These are phyloP conservation scores for Portevinia maculata DNA, from an alignment of 2,888 invertebrate species.

Conservation along the genomic window DNA sequence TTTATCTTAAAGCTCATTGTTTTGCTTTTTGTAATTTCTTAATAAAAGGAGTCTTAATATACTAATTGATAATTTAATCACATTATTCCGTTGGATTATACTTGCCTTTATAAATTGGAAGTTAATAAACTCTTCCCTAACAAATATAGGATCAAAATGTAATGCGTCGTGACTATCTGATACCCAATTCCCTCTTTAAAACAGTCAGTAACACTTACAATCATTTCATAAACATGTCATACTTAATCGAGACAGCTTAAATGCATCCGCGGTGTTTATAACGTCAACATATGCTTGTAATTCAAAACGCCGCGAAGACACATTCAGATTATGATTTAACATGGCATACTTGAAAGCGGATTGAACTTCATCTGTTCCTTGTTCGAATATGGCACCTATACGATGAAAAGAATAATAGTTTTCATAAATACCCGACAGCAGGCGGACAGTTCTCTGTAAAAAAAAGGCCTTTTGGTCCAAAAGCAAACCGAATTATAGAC, in stretches of 20 bases:
- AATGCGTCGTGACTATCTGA: too few relatives aligned
- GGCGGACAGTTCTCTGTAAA: neutral
- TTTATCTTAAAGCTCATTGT: too few relatives aligned
- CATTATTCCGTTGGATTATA: neutral
- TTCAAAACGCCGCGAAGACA: slow-evolving; percentile 90
- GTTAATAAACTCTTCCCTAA: too few relatives aligned
- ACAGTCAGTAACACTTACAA: slow-evolving; percentile 38
- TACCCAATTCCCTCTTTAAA: neutral
- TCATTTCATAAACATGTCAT: slow-evolving; percentile 84
- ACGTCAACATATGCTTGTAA: slow-evolving; percentile 95
- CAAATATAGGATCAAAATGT: too few relatives aligned
- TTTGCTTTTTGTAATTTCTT: too few relatives aligned
- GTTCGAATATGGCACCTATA: slow-evolving; percentile 95
- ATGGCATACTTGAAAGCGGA: slow-evolving; percentile 96
- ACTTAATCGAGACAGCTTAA: slow-evolving; percentile 95
- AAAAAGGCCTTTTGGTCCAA: slow-evolving; percentile 6
- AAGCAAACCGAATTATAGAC: slow-evolving; percentile 66
- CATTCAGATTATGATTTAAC: slow-evolving; percentile 93
- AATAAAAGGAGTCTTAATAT: too few relatives aligned
- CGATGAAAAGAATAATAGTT: slow-evolving; percentile 29
- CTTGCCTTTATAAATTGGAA: too few relatives aligned
- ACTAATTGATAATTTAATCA: neutral
- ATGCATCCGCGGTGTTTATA: slow-evolving; percentile 96
- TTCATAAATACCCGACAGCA: slow-evolving; percentile 27
- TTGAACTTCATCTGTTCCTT: slow-evolving; percentile 95